Conservation (phyloP, 2,888 invertebrate species). For the Melolontha melolontha region DNA sequence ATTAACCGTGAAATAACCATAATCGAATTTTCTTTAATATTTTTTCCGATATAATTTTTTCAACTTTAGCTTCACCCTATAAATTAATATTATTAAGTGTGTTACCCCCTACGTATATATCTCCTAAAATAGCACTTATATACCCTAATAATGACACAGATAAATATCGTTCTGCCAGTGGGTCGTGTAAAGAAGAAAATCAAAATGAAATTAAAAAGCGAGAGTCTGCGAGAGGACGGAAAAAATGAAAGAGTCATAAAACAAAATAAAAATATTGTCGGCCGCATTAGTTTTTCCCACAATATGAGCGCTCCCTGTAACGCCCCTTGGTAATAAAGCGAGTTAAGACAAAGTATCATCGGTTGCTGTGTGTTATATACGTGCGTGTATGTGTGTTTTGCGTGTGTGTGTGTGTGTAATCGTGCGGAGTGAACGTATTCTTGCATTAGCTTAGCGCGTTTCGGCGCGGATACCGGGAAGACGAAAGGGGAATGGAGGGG, state of each 20-base stretch:
- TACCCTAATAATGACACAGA: conserved; percentile 20
- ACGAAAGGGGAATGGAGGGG: too few relatives aligned
- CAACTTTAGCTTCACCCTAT: too few relatives aligned
- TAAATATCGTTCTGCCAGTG: conserved; percentile 4
- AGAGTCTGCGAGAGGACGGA: conserved; percentile 7
- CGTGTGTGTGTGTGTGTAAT: conserved; percentile 7
- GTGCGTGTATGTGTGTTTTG: conserved; percentile 45
- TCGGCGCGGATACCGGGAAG: too few relatives aligned
- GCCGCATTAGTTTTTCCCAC: conserved; percentile 49
- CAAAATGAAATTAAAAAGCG: conserved; percentile 22
- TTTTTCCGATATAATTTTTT: too few relatives aligned
- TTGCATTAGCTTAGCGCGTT: conserved; percentile 10
- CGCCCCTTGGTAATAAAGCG: conserved; percentile 48
- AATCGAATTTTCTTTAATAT: too few relatives aligned
- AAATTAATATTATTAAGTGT: too few relatives aligned
- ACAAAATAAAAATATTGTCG: conserved; percentile 29
- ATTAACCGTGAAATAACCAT: too few relatives aligned
- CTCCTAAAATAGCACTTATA: not conserved
- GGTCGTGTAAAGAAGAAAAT: conserved; percentile 3
- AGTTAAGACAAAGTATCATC: conserved; percentile 50
- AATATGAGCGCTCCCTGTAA: conserved; percentile 44
- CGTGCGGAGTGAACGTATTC: too few relatives aligned
- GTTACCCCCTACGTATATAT: too few relatives aligned
- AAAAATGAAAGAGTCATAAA: too few relatives aligned
- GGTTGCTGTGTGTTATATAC: conserved; percentile 55